Evolutionary conservation across 2,113 vertebrate genomes (phyloP).

Genomic region (Hucho hucho): DNA sequence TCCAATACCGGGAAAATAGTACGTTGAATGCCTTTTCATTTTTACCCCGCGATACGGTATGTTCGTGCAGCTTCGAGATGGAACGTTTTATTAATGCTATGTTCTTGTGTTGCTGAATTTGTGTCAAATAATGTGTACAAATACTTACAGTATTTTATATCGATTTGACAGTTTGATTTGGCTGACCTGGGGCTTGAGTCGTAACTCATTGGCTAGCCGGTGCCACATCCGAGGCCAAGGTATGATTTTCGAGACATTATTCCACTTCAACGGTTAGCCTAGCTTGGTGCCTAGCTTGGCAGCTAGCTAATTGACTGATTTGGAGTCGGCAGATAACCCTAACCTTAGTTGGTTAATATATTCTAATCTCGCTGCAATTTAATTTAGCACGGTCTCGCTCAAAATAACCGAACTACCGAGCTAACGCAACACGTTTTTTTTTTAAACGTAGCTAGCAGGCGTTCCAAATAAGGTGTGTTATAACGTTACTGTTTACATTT

Average conservation of each 20-base stretch:
- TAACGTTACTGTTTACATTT: no score
- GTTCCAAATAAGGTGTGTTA: no score
- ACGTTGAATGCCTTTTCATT: rapidly evolving
- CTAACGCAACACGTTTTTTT: no score
- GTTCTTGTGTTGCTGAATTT: conserved; percentile 38
- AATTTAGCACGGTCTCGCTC: no score
- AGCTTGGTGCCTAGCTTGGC: conserved; percentile 84
- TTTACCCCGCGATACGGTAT: background rate
- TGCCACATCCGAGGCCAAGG: conserved; percentile 29
- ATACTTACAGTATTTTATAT: background rate
- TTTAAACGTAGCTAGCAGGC: no score
- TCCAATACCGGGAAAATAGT: rapidly evolving
- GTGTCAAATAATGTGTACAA: conserved; percentile 9
- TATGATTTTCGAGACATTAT: conserved; percentile 15
- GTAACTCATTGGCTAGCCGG: background rate
- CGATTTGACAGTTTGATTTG: background rate
- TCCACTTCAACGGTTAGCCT: background rate
- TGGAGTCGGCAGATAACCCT: no score
- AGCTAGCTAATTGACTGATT: conserved; percentile 34
- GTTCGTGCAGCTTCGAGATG: conserved; percentile 13
- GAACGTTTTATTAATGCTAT: background rate
- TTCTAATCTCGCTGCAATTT: no score
- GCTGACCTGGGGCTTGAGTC: background rate
- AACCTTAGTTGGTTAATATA: no score
- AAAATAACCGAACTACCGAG: no score